phyloP scores from a whole-genome alignment of 2,888 invertebrate species.

The Ariolimax columbianus region DNA sequence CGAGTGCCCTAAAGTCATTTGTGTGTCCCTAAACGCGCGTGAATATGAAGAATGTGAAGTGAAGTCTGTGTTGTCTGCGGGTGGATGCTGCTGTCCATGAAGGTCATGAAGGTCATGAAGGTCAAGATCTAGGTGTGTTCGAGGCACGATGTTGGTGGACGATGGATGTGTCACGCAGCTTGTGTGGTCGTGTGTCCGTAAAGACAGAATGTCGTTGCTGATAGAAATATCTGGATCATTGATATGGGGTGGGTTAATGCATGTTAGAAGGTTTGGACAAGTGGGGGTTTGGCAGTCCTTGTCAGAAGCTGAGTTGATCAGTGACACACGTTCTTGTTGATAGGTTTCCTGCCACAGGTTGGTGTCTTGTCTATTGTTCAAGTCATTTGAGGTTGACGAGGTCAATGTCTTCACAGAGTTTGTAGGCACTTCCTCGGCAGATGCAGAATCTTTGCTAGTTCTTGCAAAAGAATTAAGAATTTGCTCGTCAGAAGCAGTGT shows the following conservation, averaged over 20 bases:
- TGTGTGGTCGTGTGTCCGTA: neutral
- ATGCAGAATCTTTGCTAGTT: neutral
- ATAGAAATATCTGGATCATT: neutral
- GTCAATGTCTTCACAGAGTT: too few species aligned
- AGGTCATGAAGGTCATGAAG: neutral
- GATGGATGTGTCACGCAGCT: neutral
- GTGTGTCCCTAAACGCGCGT: neutral
- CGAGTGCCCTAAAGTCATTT: too few species aligned
- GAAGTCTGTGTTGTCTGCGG: neutral
- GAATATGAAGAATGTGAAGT: neutral
- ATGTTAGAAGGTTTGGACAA: neutral
- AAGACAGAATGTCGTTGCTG: neutral
- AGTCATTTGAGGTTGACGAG: neutral
- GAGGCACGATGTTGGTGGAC: neutral
- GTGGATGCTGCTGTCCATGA: neutral
- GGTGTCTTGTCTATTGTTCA: neutral
- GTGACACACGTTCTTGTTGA: neutral
- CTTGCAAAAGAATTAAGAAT: neutral
- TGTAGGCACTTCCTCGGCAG: neutral
- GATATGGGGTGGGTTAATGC: neutral
- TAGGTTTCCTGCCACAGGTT: neutral
- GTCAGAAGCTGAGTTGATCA: too few species aligned
- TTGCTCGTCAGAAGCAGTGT: neutral
- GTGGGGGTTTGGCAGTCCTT: neutral
- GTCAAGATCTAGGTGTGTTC: neutral